Base-by-base conservation (phyloP, 2,888 invertebrate species). In the Papilio protenor region DNA sequence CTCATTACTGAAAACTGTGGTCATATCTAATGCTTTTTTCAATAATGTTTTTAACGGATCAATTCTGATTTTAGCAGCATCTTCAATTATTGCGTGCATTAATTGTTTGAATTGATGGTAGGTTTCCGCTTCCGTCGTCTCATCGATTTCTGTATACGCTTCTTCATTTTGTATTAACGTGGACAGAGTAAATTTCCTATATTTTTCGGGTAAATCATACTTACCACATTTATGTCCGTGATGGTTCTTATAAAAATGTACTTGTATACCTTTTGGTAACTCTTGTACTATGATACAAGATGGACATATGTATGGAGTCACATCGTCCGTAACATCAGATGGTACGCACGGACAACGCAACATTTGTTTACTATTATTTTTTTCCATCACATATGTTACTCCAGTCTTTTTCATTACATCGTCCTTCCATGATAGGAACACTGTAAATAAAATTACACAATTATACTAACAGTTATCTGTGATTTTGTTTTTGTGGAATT, bases 1-100 rank as follows among this genome's bases (percentile, higher is more conserved):
- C 12, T 85, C 85, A 5, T 81, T 82, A 14, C 85, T 88, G 8
- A 93, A 78, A 0, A 88, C 47, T 0, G 84, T 77, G 0, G 89
- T 84, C 90, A 93, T 91, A 64, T 91, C 88, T 0, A 90, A 72
- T 0, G 92, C 92, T 79, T 88, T 89, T 0, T 82, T 83, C 0
- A 89, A 80, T 11, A 94, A 79, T 0, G 83, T 66, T 57, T 87
- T 89, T 0, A 93, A 71, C 0, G 85, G 84, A 4, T 80, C 49
- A 0, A 84, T 79, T 52, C 90, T 87, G 0, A 87, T 78, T 21
- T 87, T 88, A 0, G 83, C 86, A 0, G 93, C 88, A 1, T 88
- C 87, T 0, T 78, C 23, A 0, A 87, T 79, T 0, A 94, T 87
- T 27, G 79, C 82, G 0, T 86, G 86, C 82, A 92, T 86, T 0